Base-by-base conservation (phyloP, 2,113 vertebrate genomes). In the Rostratula benghalensis region DNA sequence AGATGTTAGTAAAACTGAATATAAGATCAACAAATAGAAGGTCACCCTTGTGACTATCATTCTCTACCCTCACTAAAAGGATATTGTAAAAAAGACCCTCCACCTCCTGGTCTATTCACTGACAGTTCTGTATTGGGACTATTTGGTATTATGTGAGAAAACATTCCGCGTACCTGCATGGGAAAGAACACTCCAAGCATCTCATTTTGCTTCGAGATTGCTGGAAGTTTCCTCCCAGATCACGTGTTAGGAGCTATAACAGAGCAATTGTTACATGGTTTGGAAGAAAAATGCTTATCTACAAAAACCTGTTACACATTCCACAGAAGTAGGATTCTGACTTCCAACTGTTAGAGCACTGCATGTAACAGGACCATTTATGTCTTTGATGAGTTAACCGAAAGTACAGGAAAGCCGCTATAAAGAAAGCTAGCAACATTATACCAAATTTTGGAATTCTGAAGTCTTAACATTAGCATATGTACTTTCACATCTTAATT, bases 81-180 rank as follows among this genome's bases (percentile, higher is more conserved):
- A 51, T 19, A 11, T 0, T 24, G 69, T 31, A 77, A 27, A 74
- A 68, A 89, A 35, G 33, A 46, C 30, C 76, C 4, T 39, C 25
- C 28, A 20, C 18, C 59, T 77, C 71, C 79, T 21, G 56, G 43
- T 33, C n/a, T 8, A 4, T n/a, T 57, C 41, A 2, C 16, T 31
- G 50, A 39, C 50, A 57, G n/a, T 4, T 83, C 35, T 54, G 70
- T 45, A 54, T 19, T 27, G 12, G 76, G 73, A 41, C 37, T 41
- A n/a, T 39, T 46, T 68, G 48, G 83, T 65, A 67, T 21, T 2
- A 11, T 8, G 7, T 19, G 17, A 70, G 59, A 43, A 94, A 80
- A 35, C 27, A 11, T 41, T 60, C 60, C 60, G 28, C 2, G 1
- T 33, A 63, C 19, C 6, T 1, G 63, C 35, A 61, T 0, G 1